These are phyloP conservation scores for Myiotriccus ornatus DNA, from an alignment of 2,797 vertebrate genomes.

Conservation along the genomic window DNA sequence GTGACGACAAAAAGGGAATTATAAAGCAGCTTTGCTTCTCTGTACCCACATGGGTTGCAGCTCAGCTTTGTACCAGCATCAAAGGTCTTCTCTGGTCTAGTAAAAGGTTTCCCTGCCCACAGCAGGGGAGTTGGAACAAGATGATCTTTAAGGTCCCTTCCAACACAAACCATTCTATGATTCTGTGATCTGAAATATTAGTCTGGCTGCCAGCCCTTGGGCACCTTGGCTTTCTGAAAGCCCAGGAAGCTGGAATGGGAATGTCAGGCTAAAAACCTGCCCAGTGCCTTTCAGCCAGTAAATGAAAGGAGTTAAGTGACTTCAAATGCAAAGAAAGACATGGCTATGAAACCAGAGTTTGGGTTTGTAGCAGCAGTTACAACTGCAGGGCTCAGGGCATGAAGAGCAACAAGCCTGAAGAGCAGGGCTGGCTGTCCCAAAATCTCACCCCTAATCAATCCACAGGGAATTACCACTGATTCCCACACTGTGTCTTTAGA, in stretches of 20 bases:
- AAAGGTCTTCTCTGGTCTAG: background rate
- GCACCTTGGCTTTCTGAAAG: background rate
- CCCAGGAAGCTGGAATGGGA: background rate
- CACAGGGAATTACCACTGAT: background rate
- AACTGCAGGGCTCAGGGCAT: background rate
- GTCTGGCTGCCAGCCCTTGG: background rate
- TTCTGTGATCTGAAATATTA: background rate
- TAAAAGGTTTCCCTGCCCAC: background rate
- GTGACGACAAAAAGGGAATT: background rate
- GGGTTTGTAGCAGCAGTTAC: background rate
- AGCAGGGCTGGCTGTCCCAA: background rate
- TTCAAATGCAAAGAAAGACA: background rate
- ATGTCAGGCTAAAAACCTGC: background rate
- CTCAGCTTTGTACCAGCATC: background rate
- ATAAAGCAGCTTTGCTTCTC: background rate
- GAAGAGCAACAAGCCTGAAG: background rate
- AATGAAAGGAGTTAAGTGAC: background rate
- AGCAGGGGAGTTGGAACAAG: background rate
- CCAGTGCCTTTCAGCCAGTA: background rate
- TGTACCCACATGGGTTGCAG: background rate
- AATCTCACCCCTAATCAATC: background rate
- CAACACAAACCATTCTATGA: background rate
- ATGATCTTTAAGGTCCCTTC: background rate
- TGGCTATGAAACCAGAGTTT: background rate
- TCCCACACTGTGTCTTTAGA: background rate